Base-by-base conservation (phyloP, 2,888 invertebrate species). In the Lamproptera curius region DNA sequence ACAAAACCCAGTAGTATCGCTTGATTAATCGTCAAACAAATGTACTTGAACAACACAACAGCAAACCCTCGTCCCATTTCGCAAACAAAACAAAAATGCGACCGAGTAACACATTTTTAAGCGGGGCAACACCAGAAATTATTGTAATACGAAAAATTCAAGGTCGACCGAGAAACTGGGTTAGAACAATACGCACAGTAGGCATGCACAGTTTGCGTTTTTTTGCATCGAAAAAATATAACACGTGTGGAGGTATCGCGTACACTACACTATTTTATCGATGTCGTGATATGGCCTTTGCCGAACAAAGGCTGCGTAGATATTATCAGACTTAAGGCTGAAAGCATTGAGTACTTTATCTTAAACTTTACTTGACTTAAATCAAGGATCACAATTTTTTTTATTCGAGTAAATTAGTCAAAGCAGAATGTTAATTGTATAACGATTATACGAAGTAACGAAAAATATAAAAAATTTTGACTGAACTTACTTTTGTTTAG, bases 101-200 rank as follows among this genome's bases (percentile, higher is more conserved):
- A 50, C 49, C 44, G 40, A 44, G 26, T 44, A 40, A 37, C 44
- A 44, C 41, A 50, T 28, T 41, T 45, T 40, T 31, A 36, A 44
- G 37, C 41, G 41, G 44, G 49, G 35, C 49, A 44, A 31, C 34
- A 49, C 34, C 43, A 14, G 26, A 45, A 48, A 36, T 41, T 41
- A 41, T 36, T 31, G 44, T 37, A 41, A 41, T 40, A 44, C 28
- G 44, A 50, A 6, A 13, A 4, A 44, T 44, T 50, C 44, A 50
- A 50, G 49, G 49, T 40, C 49, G 49, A 11, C 13, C 16, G 13
- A 13, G 33, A 50, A 50, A 44, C 49, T 44, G 16, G 49, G 49
- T 49, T 49, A 40, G 40, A 39, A 43, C 43, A 44, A 44, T 44
- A 44, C 40, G 31, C 40, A 6, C 3, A 20, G 4, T 3, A 26